Percentiles rank a stretch among this genome's conserved stretches.
These are phyloP conservation scores for Caerostris darwini DNA, from an alignment of 1,140 invertebrate species.

Conservation along the genomic window DNA sequence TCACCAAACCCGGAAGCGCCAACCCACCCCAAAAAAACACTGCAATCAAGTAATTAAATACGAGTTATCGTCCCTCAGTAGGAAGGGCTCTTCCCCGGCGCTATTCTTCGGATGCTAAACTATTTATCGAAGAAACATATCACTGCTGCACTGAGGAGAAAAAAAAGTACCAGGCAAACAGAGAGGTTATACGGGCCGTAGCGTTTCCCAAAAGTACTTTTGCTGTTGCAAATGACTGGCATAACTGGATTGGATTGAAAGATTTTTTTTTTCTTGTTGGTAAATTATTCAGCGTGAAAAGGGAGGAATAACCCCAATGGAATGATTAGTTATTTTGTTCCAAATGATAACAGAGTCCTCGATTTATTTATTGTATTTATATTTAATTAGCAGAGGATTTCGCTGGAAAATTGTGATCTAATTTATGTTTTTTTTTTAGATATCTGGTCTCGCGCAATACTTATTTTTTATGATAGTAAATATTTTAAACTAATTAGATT, in stretches of 20 bases:
- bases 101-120: background rate
- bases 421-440: too few relatives aligned
- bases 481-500: too few relatives aligned
- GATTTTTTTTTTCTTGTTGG: background rate
- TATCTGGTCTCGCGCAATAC: too few relatives aligned
- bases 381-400: too few relatives aligned
- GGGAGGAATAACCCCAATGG: too few relatives aligned
- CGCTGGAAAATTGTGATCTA: too few relatives aligned
- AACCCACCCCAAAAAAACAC: background rate
- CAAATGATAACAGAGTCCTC: too few relatives aligned
- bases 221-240: background rate
- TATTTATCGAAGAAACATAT: background rate
- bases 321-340: too few relatives aligned
- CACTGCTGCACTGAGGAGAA: background rate
- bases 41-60: constrained; percentile 1
- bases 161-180: background rate
- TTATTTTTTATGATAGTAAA: too few relatives aligned
- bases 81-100: background rate
- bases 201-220: background rate
- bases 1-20: background rate
- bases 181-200: background rate
- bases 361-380: too few relatives aligned
- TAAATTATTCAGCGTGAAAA: too few relatives aligned
- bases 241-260: background rate
- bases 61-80: background rate